Evolutionary conservation across 2,888 invertebrate genomes (phyloP).

Genomic region (Electrophaes corylata): DNA sequence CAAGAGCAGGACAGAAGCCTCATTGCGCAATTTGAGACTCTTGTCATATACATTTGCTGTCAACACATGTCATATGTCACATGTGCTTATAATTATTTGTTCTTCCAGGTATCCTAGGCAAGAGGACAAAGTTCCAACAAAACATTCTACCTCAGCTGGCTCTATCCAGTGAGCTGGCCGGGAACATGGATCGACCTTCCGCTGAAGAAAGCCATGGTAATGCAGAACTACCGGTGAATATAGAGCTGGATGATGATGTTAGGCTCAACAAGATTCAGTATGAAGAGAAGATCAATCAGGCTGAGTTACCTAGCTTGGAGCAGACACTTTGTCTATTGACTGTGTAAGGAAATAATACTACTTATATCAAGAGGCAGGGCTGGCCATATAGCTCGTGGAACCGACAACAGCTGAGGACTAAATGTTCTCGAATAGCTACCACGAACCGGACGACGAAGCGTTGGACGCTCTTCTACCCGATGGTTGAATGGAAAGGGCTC

Average conservation of each 20-base stretch:
- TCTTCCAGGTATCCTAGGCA: constrained; percentile 89
- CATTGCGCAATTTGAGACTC: no score
- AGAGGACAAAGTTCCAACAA: constrained; percentile 95
- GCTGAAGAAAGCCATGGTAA: constrained; percentile 78
- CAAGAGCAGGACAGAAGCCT: no score
- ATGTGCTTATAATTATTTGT: neutral
- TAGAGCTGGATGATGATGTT: constrained; percentile 93
- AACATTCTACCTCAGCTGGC: constrained; percentile 92
- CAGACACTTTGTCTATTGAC: constrained; percentile 91
- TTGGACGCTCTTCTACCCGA: no score
- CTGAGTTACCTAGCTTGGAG: constrained; percentile 87
- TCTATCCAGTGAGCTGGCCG: constrained; percentile 84
- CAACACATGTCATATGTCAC: no score
- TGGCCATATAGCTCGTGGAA: no score
- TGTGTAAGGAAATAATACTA: constrained; percentile 83
- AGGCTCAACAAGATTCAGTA: constrained; percentile 92
- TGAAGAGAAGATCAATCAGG: constrained; percentile 76
- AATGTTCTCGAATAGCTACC: no score
- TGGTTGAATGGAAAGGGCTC: no score
- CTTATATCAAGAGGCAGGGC: no score
- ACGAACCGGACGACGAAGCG: no score
- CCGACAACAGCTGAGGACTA: no score
- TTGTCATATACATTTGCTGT: no score
- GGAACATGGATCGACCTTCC: constrained; percentile 68
- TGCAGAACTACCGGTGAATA: constrained; percentile 85